Percentiles rank a stretch among this genome's conserved stretches.
These are phyloP conservation scores for Cheilosia grossa DNA, from an alignment of 2,888 invertebrate genomes.

Conservation along the genomic window DNA sequence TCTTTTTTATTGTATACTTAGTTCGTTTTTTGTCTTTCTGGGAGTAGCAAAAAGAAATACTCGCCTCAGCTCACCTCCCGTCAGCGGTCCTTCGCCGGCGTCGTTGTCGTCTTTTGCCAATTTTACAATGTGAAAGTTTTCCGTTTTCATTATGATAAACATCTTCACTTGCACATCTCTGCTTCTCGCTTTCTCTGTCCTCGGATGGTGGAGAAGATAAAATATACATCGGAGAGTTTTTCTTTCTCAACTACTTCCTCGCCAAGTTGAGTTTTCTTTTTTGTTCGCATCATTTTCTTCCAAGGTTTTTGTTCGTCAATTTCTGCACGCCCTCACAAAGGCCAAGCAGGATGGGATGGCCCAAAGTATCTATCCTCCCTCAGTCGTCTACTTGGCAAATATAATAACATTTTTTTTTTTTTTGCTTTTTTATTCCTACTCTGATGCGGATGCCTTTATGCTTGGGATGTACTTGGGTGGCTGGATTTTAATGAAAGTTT, in stretches of 20 bases:
- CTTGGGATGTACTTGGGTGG: slow-evolving; percentile 69
- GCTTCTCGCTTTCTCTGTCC: neutral
- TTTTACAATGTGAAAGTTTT: slow-evolving; percentile 75
- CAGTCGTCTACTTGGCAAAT: slow-evolving; percentile 59
- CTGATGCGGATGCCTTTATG: slow-evolving; percentile 49
- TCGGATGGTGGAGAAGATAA: slow-evolving; percentile 39
- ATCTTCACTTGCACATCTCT: slow-evolving; percentile 62
- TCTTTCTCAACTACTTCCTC: slow-evolving; percentile 39
- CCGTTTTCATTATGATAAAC: slow-evolving; percentile 74
- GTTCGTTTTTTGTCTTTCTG: neutral
- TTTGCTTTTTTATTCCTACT: slow-evolving; percentile 37
- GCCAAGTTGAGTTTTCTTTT: slow-evolving; percentile 30
- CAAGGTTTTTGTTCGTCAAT: slow-evolving; percentile 51
- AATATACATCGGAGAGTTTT: slow-evolving; percentile 64
- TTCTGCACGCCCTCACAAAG: slow-evolving; percentile 45
- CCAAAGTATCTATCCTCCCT: slow-evolving; percentile 19
- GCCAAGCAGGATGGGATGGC: neutral
- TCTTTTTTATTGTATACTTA: slow-evolving; percentile 17
- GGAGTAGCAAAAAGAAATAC: slow-evolving; percentile 22
- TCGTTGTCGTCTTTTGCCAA: slow-evolving; percentile 62
- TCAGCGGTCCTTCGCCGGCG: slow-evolving; percentile 6
- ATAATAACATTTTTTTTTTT: slow-evolving; percentile 55
- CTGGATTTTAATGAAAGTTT: slow-evolving; percentile 73
- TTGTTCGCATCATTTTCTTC: slow-evolving; percentile 30
- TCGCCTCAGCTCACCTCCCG: neutral